phyloP scores from a whole-genome alignment of 2,888 invertebrate species.

The Aethes cnicana region DNA sequence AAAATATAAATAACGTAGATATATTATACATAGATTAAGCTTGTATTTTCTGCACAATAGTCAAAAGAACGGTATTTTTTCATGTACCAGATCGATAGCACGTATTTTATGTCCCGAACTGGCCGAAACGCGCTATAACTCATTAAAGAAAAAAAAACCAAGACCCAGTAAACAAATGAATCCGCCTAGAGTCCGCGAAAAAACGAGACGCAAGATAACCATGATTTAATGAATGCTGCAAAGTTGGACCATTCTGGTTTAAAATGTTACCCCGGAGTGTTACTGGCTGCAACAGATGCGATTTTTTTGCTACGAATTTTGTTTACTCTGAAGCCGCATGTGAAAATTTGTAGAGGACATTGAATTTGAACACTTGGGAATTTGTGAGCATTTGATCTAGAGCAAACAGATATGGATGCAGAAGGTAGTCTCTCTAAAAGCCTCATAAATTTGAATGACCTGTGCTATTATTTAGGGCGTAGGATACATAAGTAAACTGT shows the following conservation, averaged over 20 bases:
- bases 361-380: too few relatives aligned
- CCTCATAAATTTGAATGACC: too few relatives aligned
- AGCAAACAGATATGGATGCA: not conserved
- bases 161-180: conserved; percentile 38
- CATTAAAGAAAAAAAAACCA: conserved; percentile 38
- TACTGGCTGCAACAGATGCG: conserved; percentile 9
- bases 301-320: not conserved
- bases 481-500: too few relatives aligned
- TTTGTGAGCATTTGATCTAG: not conserved
- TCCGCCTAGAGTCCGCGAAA: conserved; percentile 37
- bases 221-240: conserved; percentile 59
- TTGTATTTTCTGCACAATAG: too few relatives aligned
- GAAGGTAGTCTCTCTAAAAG: too few relatives aligned
- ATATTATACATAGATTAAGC: too few relatives aligned
- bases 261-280: conserved; percentile 52
- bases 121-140: conserved; percentile 1
- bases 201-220: conserved; percentile 55
- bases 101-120: too few relatives aligned
- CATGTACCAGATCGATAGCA: too few relatives aligned
- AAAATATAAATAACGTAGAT: too few relatives aligned
- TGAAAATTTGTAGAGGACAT: too few relatives aligned
- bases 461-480: too few relatives aligned
- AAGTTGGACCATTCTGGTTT: conserved; percentile 40
- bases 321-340: not conserved
- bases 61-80: too few relatives aligned